Conservation (phyloP, 2,888 invertebrate genomes). For the Prenolepis imparis region DNA sequence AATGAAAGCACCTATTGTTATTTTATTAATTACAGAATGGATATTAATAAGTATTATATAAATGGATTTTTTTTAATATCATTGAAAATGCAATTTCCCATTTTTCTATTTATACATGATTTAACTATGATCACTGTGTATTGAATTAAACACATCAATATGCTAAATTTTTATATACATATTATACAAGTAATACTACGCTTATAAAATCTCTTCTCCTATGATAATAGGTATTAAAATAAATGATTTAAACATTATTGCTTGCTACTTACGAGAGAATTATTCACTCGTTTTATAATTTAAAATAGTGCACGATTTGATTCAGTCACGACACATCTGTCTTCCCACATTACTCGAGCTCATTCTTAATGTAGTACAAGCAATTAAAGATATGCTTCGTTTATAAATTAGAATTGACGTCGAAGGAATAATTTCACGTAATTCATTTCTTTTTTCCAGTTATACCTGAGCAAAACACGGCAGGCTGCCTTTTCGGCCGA, state of each 20-base stretch:
- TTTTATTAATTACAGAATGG: constrained; percentile 7
- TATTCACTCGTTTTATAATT: constrained; percentile 30
- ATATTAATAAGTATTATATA: background rate
- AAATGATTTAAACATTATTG: constrained; percentile 29
- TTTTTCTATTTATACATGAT: background rate
- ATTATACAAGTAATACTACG: background rate
- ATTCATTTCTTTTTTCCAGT: constrained; percentile 76
- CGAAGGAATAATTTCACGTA: constrained; percentile 52
- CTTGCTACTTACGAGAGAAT: constrained; percentile 26
- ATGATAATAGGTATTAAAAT: constrained; percentile 18
- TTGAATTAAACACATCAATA: background rate
- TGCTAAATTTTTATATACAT: constrained; percentile 6
- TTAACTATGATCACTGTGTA: background rate
- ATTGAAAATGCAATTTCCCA: background rate
- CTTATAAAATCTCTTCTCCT: background rate
- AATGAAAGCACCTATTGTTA: background rate
- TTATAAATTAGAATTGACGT: constrained; percentile 57
- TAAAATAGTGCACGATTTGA: constrained; percentile 25
- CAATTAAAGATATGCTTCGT: constrained; percentile 51
- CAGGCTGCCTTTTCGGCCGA: constrained; percentile 77
- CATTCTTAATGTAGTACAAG: constrained; percentile 41
- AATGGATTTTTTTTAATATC: background rate
- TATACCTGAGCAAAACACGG: constrained; percentile 83
- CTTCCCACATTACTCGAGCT: constrained; percentile 31
- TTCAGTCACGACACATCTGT: constrained; percentile 52